Base-by-base conservation (phyloP, 2,113 vertebrate genomes). In the Podilymbus podiceps region DNA sequence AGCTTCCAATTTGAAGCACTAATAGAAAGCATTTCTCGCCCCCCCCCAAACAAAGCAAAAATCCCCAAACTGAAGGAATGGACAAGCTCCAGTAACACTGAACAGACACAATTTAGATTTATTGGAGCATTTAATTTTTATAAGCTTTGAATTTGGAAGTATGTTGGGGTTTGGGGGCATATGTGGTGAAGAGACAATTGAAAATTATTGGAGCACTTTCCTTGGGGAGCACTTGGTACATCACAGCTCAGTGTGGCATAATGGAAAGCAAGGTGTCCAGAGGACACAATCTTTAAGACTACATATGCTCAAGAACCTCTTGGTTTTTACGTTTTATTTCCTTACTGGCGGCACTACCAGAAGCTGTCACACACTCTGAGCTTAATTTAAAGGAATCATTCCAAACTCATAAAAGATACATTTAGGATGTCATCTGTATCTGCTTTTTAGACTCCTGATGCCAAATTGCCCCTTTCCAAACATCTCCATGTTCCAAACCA, bases 91-190 rank as follows among this genome's bases (percentile, higher is more conserved):
- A 97, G 79, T 89, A 93, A n/a, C 67, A 81, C 62, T 79, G 89
- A 90, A 90, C 88, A 95, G 88, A 84, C 92, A 95, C 89, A 90
- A 91, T 97, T 97, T 97, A 90, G 94, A 96, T 93, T 97, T 97
- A 97, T 84, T 95, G 92, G 92, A 95, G 93, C 95, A 96, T 98
- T 96, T 97, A 96, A 93, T 78, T 89, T 95, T 97, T 94, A 95
- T 97, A 96, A 93, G 85, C 88, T 83, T 95, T 88, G 85, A 83
- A 88, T 95, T 89, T 92, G 83, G 77, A 96, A 92, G 69, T 73
- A 53, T 63, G 42, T 83, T 89, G 85, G 93, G 16, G 12, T 95
- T 95, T 0, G 22, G 94, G 91, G 90, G 86, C 89, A 53, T 84
- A 78, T 69, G 88, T 88, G 74, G 83, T 93, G 7, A 89, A 88